A percentile compares a stretch with the other conserved stretches of the same genome.
These are phyloP conservation scores for Calliopum simillimum DNA, from an alignment of 2,888 invertebrate genomes.

Conservation along the genomic window DNA sequence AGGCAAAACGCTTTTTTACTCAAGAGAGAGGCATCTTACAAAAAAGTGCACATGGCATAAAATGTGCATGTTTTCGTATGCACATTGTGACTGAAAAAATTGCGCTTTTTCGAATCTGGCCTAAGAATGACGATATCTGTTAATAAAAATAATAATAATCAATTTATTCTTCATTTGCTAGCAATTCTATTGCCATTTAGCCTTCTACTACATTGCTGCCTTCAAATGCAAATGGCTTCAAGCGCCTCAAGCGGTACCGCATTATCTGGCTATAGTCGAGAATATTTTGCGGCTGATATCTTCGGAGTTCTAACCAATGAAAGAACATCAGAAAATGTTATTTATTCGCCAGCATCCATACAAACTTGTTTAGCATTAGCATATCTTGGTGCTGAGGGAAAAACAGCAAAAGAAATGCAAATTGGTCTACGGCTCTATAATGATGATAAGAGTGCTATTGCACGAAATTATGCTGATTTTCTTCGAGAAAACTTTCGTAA, in stretches of 20 bases:
- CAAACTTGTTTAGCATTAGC: conserved; percentile 78
- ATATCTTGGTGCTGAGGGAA: conserved; percentile 76
- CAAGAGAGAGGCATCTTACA: too few relatives aligned
- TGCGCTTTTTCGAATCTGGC: too few relatives aligned
- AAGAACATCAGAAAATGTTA: conserved; percentile 48
- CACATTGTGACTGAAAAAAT: too few relatives aligned
- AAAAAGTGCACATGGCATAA: too few relatives aligned
- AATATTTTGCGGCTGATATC: conserved; percentile 55
- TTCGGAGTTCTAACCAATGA: conserved; percentile 46
- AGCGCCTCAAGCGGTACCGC: conserved; percentile 43
- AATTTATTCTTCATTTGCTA: too few relatives aligned
- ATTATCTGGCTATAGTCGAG: conserved; percentile 46
- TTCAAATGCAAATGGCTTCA: conserved; percentile 36
- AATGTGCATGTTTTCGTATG: too few relatives aligned
- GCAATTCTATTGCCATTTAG: too few relatives aligned
- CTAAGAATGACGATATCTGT: too few relatives aligned
- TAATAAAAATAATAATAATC: too few relatives aligned
- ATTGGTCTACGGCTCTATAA: conserved; percentile 48
- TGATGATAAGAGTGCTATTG: conserved; percentile 51
- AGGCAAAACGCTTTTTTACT: too few relatives aligned
- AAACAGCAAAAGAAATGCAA: conserved; percentile 58
- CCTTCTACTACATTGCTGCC: background rate
- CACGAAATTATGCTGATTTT: conserved; percentile 53
- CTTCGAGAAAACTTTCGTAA: conserved; percentile 44
- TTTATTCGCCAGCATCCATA: conserved; percentile 70